Conservation (phyloP, 2,888 invertebrate genomes). For the Drosophila vallismaia region DNA sequence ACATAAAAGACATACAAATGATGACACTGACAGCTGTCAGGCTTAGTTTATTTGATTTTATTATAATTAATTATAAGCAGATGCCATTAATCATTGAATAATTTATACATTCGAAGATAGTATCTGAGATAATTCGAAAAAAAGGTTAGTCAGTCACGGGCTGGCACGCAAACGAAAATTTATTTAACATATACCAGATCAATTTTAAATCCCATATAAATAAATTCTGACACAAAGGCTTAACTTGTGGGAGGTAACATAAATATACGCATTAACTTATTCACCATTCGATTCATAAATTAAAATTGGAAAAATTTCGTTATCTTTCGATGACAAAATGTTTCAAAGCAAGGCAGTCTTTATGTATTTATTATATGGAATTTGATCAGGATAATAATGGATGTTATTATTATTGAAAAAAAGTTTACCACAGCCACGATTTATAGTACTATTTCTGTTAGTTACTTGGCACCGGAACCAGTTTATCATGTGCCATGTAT, state of each 20-base stretch:
- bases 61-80: conserved; percentile 82
- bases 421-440: background rate
- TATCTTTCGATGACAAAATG: background rate
- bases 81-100: conserved; percentile 81
- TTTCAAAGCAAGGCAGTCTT: background rate
- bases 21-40: conserved; percentile 82
- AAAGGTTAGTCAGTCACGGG: conserved; percentile 64
- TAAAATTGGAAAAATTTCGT: background rate
- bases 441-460: conserved; percentile 14
- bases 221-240: background rate
- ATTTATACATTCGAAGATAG: conserved; percentile 63
- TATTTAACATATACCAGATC: conserved; percentile 52
- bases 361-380: too few species aligned
- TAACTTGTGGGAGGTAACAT: background rate
- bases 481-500: conserved; percentile 26
- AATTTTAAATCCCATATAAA: conserved; percentile 29
- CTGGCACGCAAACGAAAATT: conserved; percentile 60
- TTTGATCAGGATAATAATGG: background rate
- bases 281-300: background rate
- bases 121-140: conserved; percentile 27
- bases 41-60: conserved; percentile 82
- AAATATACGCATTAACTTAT: too few species aligned
- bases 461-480: conserved; percentile 31
- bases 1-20: conserved; percentile 64
- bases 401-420: background rate